Base-by-base conservation (phyloP, 2,888 invertebrate species). In the Tiphia femorata region DNA sequence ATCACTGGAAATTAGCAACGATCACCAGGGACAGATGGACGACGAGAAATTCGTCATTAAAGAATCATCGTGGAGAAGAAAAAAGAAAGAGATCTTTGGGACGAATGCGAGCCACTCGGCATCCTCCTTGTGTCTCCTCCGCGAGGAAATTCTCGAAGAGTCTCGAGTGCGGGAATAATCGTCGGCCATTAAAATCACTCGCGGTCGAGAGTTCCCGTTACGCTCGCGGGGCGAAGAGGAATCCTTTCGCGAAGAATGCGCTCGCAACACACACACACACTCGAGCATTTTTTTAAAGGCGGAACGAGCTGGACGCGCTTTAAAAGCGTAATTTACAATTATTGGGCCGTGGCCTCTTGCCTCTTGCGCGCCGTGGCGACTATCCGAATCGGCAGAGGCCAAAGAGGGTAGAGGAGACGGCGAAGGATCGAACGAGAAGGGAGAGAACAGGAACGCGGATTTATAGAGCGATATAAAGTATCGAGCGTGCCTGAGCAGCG, bases 181-280 rank as follows among this genome's bases (percentile, higher is more conserved):
- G 17, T 25, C 23, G 23, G 10, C 43, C 54, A 16, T 64, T 62
- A 64, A 64, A 64, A 60, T 63, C 64, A 51, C 35, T 57, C 46
- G 59, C n/a, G n/a, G n/a, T n/a, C n/a, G 10, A n/a, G 29, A 40
- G 54, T 63, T 51, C 62, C n/a, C 62, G 64, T 64, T 64, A 64
- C 35, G 29, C 27, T 6, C 33, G 33, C n/a, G n/a, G n/a, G n/a
- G n/a, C n/a, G n/a, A n/a, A n/a, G n/a, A n/a, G n/a, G n/a, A n/a
- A n/a, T n/a, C n/a, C n/a, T n/a, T n/a, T n/a, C n/a, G n/a, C n/a
- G n/a, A n/a, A n/a, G n/a, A n/a, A n/a, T n/a, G n/a, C n/a, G n/a
- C n/a, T n/a, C n/a, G n/a, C n/a, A n/a, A n/a, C n/a, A n/a, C n/a
- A n/a, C n/a, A n/a, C n/a, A n/a, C n/a, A n/a, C n/a, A n/a, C n/a